A percentile compares a stretch with the other conserved stretches of the same genome.
These are phyloP conservation scores for Gallinago stenura DNA, from an alignment of 2,797 vertebrate species.

Conservation along the genomic window DNA sequence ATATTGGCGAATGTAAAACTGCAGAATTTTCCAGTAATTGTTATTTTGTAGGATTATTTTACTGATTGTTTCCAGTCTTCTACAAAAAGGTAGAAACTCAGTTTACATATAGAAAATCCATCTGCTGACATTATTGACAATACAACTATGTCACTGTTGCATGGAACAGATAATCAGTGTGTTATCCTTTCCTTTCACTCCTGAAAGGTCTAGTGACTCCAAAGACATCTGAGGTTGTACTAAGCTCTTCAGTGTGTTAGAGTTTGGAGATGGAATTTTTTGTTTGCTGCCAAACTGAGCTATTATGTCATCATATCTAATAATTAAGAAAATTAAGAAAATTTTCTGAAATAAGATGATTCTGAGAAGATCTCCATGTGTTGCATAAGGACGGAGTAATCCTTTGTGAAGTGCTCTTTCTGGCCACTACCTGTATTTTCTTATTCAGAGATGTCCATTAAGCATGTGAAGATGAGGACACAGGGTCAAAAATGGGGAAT, in stretches of 20 bases:
- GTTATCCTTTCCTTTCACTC: background rate
- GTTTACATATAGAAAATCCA: background rate
- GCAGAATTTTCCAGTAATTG: background rate
- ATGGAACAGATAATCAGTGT: background rate
- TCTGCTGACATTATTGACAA: background rate
- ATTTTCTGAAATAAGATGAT: background rate
- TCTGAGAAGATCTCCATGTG: background rate
- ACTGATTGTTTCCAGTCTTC: background rate
- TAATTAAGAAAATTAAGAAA: background rate
- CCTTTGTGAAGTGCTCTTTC: background rate
- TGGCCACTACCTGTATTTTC: background rate
- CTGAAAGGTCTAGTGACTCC: background rate
- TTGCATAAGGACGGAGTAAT: background rate
- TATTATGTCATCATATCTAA: background rate
- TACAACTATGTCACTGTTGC: background rate
- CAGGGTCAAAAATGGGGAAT: background rate
- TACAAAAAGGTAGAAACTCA: background rate
- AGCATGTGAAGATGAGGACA: background rate
- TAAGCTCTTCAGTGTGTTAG: background rate
- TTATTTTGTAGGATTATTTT: background rate
- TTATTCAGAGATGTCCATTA: background rate
- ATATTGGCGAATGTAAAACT: background rate
- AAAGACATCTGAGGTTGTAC: background rate
- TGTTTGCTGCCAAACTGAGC: background rate
- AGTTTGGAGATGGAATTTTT: background rate